These are phyloP conservation scores for Lamproptera curius DNA, from an alignment of 2,888 invertebrate species.

Conservation along the genomic window DNA sequence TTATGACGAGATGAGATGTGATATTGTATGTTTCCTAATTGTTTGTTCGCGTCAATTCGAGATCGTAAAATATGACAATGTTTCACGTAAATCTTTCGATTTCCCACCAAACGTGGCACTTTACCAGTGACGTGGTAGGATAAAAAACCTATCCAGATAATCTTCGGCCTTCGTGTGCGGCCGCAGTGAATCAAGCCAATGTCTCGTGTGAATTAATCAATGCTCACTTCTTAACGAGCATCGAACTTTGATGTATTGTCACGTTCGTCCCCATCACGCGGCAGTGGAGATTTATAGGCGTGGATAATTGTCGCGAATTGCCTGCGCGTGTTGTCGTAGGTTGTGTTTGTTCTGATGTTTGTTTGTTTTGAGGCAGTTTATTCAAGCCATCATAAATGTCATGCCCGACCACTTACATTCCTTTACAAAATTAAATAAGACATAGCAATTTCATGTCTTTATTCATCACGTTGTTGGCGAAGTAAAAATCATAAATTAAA, in stretches of 20 bases:
- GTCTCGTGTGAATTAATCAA: conserved; percentile 13
- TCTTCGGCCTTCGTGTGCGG: conserved; percentile 11
- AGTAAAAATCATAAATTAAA: too few relatives aligned
- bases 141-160: not conserved
- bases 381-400: too few relatives aligned
- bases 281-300: conserved; percentile 4
- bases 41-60: too few relatives aligned
- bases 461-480: too few relatives aligned
- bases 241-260: conserved; percentile 19
- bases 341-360: too few relatives aligned
- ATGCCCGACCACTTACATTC: too few relatives aligned
- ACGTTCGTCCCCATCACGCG: conserved; percentile 1
- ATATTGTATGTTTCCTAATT: too few relatives aligned
- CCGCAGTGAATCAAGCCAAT: conserved; percentile 11
- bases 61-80: not conserved
- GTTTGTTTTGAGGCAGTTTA: too few relatives aligned
- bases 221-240: conserved; percentile 11
- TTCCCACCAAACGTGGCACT: not conserved
- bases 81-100: not conserved
- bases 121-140: conserved; percentile 1
- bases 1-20: too few relatives aligned
- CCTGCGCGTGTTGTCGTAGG: too few relatives aligned
- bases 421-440: too few relatives aligned
- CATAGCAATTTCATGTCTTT: too few relatives aligned
- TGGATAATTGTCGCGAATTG: not conserved